Evolutionary conservation across 2,113 vertebrate species (phyloP).

Genomic region (Percina caprodes): DNA sequence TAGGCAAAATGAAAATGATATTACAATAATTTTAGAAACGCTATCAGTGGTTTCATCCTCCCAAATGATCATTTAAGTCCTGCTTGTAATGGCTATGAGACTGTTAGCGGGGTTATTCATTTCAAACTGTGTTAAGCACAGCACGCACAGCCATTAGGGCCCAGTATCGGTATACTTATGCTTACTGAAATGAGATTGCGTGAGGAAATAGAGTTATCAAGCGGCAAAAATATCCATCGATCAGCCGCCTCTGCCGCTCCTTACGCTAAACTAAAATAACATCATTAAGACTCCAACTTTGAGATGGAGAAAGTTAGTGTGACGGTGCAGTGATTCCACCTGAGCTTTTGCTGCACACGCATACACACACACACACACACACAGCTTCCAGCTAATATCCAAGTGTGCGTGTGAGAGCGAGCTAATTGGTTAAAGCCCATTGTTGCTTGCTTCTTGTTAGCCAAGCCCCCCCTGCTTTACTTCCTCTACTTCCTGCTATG

Average conservation of each 20-base stretch:
- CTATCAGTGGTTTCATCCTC: conserved; percentile 73
- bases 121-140: conserved; percentile 85
- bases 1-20: conserved; percentile 73
- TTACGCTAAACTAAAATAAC: conserved; percentile 17
- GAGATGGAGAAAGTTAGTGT: conserved; percentile 41
- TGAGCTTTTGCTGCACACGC: conserved; percentile 18
- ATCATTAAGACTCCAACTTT: conserved; percentile 42
- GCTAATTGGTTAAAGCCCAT: conserved; percentile 59
- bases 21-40: conserved; percentile 68
- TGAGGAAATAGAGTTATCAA: conserved; percentile 67
- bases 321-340: conserved; percentile 5
- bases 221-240: conserved; percentile 55
- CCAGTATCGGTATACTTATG: conserved; percentile 57
- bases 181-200: conserved; percentile 72
- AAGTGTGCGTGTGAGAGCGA: conserved; percentile 1
- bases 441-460: conserved; percentile 49
- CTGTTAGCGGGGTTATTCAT: conserved; percentile 79
- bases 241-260: conserved; percentile 48
- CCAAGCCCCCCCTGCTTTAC: not conserved
- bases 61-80: conserved; percentile 77
- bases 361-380: conserved; percentile 15
- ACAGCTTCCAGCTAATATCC: not conserved
- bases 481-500: conserved; percentile 12
- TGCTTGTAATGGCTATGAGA: conserved; percentile 76
- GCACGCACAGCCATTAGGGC: conserved; percentile 78